Evolutionary conservation across 2,888 invertebrate genomes (phyloP), one percentile per base, ranked within the genome.

Genomic region (Apamea monoglypha): DNA sequence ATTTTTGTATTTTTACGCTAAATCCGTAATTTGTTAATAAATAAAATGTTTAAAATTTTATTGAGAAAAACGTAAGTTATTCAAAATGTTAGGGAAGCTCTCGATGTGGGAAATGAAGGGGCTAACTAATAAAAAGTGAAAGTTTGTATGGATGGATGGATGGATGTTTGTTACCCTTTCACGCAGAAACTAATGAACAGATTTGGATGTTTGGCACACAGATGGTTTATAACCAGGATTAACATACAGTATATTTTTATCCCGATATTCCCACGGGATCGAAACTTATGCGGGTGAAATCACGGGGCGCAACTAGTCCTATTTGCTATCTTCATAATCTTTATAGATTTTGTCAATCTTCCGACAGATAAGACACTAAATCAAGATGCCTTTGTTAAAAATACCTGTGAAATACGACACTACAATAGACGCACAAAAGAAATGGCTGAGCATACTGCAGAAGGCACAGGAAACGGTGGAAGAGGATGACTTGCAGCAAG

Each of bases 371-470:
- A 72, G 18, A 56, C 50, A 16, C 12, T 1, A 16, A 68, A 67
- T 21, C 18, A 74, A 53, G 56, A 90, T 91, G 91, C 68, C 89
- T 1, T 66, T 74, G 7, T 29, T 80, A 7, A 76, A 76, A 32
- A n/a, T 89, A 12, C 91, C 90, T 0, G 1, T n/a, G 0, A 78
- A 50, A 0, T 68, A 90, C 0, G 44, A 73, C 0, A 69, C 74
- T 0, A 67, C 71, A 0, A 53, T 84, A 0, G 90, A 88, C 0
- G 90, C 86, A 1, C 92, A 93, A 18, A 69, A 78, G 0, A 87
- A 90, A 78, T 93, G 93, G 93, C 44, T 92, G 29, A 1, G 14
- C 0, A 79, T 91, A 1, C 16, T 93, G 0, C 25, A 76, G 0
- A 53, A 76, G 18, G 92, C 92, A 0, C 78, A 91, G 21, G 0